Conservation (phyloP, 2,888 invertebrate genomes). For the Hofmannophila pseudospretella region DNA sequence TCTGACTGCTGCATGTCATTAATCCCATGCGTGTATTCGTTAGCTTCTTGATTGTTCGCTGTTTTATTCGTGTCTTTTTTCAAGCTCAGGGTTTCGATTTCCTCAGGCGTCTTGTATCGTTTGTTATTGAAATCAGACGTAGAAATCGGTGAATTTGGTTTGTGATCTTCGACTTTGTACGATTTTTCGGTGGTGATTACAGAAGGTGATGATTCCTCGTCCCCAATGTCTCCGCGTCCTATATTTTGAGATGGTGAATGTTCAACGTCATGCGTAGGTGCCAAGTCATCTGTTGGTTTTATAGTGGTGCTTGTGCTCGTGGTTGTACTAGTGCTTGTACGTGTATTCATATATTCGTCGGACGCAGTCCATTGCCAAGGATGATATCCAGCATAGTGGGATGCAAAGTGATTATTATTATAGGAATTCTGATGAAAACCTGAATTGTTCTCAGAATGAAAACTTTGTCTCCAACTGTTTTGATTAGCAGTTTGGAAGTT, state of each 20-base stretch:
- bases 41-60: not conserved
- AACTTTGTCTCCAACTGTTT: not conserved
- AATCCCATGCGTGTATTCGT: not conserved
- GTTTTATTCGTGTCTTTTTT: constrained; percentile 12
- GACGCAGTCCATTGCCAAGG: not conserved
- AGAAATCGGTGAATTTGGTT: not conserved
- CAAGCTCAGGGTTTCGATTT: constrained; percentile 31
- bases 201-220: constrained; percentile 23
- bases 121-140: constrained; percentile 7
- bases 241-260: constrained; percentile 19
- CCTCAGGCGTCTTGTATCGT: constrained; percentile 23
- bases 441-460: not conserved
- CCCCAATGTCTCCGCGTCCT: constrained; percentile 42
- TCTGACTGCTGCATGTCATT: constrained; percentile 4
- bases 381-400: not conserved
- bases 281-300: constrained; percentile 2
- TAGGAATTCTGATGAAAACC: not conserved
- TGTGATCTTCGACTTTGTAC: constrained; percentile 6
- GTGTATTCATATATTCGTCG: not conserved
- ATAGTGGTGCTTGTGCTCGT: constrained; percentile 5
- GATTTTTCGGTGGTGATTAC: constrained; percentile 9
- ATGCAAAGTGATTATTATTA: not conserved
- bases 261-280: not conserved
- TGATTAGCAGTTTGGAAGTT: not conserved
- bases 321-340: constrained; percentile 2